A percentile compares a stretch with the other conserved stretches of the same genome.
phyloP scores from a whole-genome alignment of 2,113 vertebrate species.

The Morone chrysops region DNA sequence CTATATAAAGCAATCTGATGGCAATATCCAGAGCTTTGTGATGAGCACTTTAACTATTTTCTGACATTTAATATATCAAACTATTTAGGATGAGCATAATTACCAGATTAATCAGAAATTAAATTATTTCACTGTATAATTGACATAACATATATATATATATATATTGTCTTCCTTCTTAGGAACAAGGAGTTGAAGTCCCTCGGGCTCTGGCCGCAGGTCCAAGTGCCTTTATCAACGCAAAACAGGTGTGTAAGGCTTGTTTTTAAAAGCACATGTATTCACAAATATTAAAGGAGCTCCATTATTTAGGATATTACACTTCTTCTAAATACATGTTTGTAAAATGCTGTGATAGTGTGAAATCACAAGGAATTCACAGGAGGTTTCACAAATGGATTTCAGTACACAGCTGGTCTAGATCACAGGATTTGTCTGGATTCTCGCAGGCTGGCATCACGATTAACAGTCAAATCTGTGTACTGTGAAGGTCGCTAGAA shows the following conservation, averaged over 20 bases:
- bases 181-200: conserved; percentile 80
- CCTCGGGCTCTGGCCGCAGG: conserved; percentile 76
- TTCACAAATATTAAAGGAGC: not conserved
- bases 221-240: conserved; percentile 82
- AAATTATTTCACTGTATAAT: not conserved
- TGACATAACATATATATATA: no score
- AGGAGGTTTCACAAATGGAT: not conserved
- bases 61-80: not conserved
- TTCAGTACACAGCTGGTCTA: not conserved
- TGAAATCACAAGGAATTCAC: not conserved
- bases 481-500: no score
- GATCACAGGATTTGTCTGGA: not conserved
- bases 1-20: no score
- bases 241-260: conserved; percentile 74
- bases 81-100: not conserved
- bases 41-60: not conserved
- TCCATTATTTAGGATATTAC: not conserved
- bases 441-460: not conserved
- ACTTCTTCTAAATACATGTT: not conserved
- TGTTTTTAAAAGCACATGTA: not conserved
- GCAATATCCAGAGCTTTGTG: not conserved
- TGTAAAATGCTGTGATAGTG: not conserved
- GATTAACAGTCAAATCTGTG: not conserved
- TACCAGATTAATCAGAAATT: not conserved
- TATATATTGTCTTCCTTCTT: conserved; percentile 27